A percentile compares a stretch with the other conserved stretches of the same genome.
Evolutionary conservation across 2,113 vertebrate species (phyloP).

Genomic region (Sceloporus undulatus): DNA sequence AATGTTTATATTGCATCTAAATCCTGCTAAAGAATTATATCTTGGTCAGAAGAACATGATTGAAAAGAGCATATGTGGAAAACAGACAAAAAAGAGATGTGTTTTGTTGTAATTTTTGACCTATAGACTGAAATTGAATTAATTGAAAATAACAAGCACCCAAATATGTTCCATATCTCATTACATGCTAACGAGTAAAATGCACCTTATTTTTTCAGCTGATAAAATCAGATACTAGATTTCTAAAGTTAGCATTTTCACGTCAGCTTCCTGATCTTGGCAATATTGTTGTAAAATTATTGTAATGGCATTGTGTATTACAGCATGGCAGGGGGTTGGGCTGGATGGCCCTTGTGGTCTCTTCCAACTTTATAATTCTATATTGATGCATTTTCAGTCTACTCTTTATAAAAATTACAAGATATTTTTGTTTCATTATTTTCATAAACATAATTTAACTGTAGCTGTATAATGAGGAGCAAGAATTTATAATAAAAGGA

Average conservation of each 20-base stretch:
- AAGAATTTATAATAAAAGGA: neutral
- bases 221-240: neutral
- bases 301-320: neutral
- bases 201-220: constrained; percentile 15
- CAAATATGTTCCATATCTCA: constrained; percentile 25
- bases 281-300: neutral
- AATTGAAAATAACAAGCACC: constrained; percentile 39
- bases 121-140: constrained; percentile 38
- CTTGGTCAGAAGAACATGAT: constrained; percentile 41
- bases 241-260: constrained; percentile 20
- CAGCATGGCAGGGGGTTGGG: too few species aligned
- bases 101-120: constrained; percentile 47
- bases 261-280: neutral
- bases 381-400: constrained; percentile 14
- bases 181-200: neutral
- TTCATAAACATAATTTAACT: constrained; percentile 15
- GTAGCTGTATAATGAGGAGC: neutral
- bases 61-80: constrained; percentile 28
- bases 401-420: neutral
- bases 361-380: too few species aligned
- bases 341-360: too few species aligned
- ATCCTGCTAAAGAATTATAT: constrained; percentile 53
- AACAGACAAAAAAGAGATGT: constrained; percentile 34
- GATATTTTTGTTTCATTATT: neutral
- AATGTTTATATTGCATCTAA: constrained; percentile 52